Percentiles rank a stretch among this genome's conserved stretches.
phyloP scores from a whole-genome alignment of 2,113 vertebrate genomes.

The Perca schrenkii region DNA sequence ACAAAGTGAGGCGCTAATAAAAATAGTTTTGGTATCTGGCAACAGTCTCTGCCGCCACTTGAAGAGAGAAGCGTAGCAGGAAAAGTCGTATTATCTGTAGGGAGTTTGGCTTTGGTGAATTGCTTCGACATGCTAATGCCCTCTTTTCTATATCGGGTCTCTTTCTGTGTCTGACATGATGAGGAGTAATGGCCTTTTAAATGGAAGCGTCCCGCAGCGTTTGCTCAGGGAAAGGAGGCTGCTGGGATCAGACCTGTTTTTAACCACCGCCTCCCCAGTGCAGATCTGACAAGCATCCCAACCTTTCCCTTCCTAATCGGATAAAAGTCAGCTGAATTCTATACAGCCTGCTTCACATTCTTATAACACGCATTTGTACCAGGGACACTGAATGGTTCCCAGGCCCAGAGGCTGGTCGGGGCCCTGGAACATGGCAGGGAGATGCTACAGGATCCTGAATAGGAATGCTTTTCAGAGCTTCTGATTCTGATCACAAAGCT shows the following conservation, averaged over 20 bases:
- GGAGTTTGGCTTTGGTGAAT: slow-evolving; percentile 6
- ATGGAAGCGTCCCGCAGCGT: slow-evolving; percentile 37
- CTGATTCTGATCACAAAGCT: too few relatives aligned
- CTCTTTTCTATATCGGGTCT: slow-evolving; percentile 44
- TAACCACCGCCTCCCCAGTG: slow-evolving; percentile 16
- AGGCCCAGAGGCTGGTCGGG: not conserved
- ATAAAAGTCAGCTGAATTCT: slow-evolving; percentile 25
- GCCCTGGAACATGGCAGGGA: not conserved
- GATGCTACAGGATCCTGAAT: too few relatives aligned
- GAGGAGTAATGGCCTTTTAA: slow-evolving; percentile 47
- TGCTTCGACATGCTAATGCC: slow-evolving; percentile 24
- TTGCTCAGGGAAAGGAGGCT: slow-evolving; percentile 29
- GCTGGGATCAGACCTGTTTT: slow-evolving; percentile 45
- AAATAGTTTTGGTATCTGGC: too few relatives aligned
- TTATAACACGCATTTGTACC: slow-evolving; percentile 6
- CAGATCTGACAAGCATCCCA: slow-evolving; percentile 32
- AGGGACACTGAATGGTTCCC: not conserved
- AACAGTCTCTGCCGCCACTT: not conserved
- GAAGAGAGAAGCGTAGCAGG: not conserved
- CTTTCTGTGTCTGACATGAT: slow-evolving; percentile 44
- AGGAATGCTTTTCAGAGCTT: too few relatives aligned
- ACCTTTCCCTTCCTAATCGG: slow-evolving; percentile 12
- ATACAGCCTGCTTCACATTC: not conserved
- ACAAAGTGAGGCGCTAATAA: not conserved
- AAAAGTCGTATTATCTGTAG: not conserved